Base-by-base conservation (phyloP, 2,113 vertebrate species). In the Lontra canadensis region DNA sequence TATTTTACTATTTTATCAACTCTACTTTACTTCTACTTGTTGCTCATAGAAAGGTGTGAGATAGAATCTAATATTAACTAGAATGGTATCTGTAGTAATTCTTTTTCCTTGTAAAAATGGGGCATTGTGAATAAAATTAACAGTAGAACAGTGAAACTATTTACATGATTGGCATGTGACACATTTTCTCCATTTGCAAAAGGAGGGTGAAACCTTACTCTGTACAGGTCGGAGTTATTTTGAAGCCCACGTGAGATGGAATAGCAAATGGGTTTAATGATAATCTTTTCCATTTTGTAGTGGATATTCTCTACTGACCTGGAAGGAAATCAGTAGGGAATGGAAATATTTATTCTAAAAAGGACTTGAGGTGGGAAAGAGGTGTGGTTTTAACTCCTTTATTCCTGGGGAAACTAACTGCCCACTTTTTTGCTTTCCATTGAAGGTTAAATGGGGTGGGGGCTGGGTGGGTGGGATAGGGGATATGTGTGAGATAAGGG, bases 81-180 rank as follows among this genome's bases (percentile, higher is more conserved):
- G 57, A 86, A 47, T 49, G 20, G 34, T 73, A 89, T 90, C 31
- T 90, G 74, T 39, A 93, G 31, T 81, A 10, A 31, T 79, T 92
- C 9, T 87, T 74, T 95, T 90, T 83, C 8, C 65, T 93, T 78
- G 6, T 34, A 74, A 91, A 92, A 96, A 49, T 61, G 92, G 55
- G 13, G 55, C 13, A 44, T 69, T 76, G 34, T 65, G 47, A 95
- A 55, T 83, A 67, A 71, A 93, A 57, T 63, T 69, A 69, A 81
- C 34, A 20, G 76, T 63, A 82, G 34, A 87, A 78, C 21, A 55
- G 39, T 47, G 31, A 91, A 89, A 49, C 36, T 55, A 34, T 39
- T 74, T 92, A 83, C 39, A 67, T 85, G 67, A 59, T 82, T 67
- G 47, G 47, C 25, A 92, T 31, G 23, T 13, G 6, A 91, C 6